Evolutionary conservation across 2,797 vertebrate genomes (phyloP).

Genomic region (Leuciscus waleckii): DNA sequence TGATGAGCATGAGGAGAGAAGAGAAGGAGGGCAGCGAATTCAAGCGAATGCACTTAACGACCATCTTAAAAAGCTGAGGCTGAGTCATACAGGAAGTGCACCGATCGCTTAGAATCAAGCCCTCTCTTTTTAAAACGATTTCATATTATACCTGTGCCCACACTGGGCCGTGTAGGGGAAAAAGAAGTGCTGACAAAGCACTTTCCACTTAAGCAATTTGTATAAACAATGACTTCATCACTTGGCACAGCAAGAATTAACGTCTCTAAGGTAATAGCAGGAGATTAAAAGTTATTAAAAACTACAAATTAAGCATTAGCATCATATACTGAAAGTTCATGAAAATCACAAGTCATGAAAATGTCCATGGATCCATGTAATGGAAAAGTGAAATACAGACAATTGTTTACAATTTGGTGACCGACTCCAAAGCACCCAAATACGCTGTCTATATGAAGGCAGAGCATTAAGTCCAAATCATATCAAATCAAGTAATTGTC

Average conservation of each 20-base stretch:
- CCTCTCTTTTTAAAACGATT: constrained; percentile 34
- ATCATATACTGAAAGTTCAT: constrained; percentile 11
- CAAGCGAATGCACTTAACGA: constrained; percentile 35
- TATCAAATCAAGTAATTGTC: not conserved
- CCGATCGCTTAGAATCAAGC: constrained; percentile 1
- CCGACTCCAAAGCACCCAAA: constrained; percentile 8
- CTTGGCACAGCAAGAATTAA: constrained; percentile 17
- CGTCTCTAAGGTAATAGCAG: constrained; percentile 29
- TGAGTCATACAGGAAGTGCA: constrained; percentile 39
- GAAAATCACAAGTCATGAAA: not conserved
- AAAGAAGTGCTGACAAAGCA: constrained; percentile 48
- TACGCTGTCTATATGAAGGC: not conserved
- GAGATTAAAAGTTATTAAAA: constrained; percentile 41
- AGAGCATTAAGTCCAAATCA: not conserved
- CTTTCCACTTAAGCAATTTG: constrained; percentile 49
- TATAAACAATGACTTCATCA: constrained; percentile 51
- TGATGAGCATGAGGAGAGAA: constrained; percentile 21
- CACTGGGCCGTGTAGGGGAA: constrained; percentile 26
- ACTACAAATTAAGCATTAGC: constrained; percentile 6
- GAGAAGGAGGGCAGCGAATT: constrained; percentile 20
- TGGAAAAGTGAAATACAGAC: constrained; percentile 18
- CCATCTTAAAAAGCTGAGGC: constrained; percentile 19
- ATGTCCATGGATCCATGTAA: constrained; percentile 5
- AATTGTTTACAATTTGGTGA: not conserved
- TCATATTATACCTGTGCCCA: constrained; percentile 30